phyloP scores from a whole-genome alignment of 2,888 invertebrate species.

The Mesorhabditis spiculigera region DNA sequence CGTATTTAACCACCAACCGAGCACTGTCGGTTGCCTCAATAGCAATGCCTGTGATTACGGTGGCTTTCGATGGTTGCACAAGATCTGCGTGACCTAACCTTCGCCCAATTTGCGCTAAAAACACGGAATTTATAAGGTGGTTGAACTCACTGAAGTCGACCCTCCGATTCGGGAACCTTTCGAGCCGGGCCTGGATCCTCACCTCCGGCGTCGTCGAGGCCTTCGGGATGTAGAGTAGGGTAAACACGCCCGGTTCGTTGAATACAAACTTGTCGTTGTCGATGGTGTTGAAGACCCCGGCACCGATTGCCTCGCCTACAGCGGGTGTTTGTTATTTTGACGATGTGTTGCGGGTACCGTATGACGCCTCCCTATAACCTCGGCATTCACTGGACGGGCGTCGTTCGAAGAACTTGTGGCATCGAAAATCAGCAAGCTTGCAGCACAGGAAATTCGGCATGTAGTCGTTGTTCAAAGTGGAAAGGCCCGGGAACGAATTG shows the following conservation, averaged over 20 bases:
- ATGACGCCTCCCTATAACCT: slow-evolving; percentile 85
- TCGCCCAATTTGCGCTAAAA: slow-evolving; percentile 35
- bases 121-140: not conserved
- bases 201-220: slow-evolving; percentile 50
- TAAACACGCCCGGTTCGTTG: slow-evolving; percentile 89
- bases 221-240: slow-evolving; percentile 67
- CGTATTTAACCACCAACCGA: slow-evolving; percentile 15
- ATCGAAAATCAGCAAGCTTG: slow-evolving; percentile 88
- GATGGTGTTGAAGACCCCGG: slow-evolving; percentile 88
- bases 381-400: slow-evolving; percentile 91
- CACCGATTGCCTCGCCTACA: slow-evolving; percentile 81
- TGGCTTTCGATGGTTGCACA: slow-evolving; percentile 54
- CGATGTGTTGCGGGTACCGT: slow-evolving; percentile 60
- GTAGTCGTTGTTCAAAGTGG: slow-evolving; percentile 93
- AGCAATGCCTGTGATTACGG: slow-evolving; percentile 55
- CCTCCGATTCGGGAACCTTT: slow-evolving; percentile 53
- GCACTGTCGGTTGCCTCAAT: slow-evolving; percentile 55
- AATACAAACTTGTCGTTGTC: slow-evolving; percentile 86
- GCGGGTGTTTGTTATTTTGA: not conserved
- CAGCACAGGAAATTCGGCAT: slow-evolving; percentile 91
- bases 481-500: slow-evolving; percentile 76
- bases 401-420: slow-evolving; percentile 83
- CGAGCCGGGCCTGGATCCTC: slow-evolving; percentile 52
- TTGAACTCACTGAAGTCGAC: slow-evolving; percentile 52
- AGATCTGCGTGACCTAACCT: slow-evolving; percentile 51